Conservation (phyloP, 2,888 invertebrate species). For the Drosophila prolongata region DNA sequence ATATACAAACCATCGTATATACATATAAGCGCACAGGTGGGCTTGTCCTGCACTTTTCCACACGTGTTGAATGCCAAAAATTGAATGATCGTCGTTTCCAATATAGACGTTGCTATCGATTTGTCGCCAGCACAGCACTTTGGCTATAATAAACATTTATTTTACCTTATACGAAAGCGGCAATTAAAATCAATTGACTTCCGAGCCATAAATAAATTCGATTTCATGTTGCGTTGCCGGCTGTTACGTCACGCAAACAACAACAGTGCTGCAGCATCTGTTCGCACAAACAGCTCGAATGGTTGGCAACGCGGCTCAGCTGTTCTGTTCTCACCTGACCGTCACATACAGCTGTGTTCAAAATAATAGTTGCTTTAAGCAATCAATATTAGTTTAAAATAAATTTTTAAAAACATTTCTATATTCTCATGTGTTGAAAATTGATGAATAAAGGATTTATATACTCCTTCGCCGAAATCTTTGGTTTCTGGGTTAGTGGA, state of each 20-base stretch:
- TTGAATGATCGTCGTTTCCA: constrained; percentile 2
- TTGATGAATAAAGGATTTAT: no score
- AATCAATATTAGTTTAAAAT: background rate
- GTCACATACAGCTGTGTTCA: background rate
- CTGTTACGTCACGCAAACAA: constrained; percentile 53
- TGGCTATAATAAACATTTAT: constrained; percentile 3
- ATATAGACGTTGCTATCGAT: constrained; percentile 19
- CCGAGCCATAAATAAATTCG: constrained; percentile 26
- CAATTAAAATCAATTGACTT: constrained; percentile 36
- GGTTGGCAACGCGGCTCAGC: constrained; percentile 61
- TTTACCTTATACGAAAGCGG: constrained; percentile 8
- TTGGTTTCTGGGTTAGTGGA: no score
- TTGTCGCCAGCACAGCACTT: constrained; percentile 20
- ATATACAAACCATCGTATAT: constrained; percentile 4
- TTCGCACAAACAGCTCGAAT: constrained; percentile 5
- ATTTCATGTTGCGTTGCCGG: constrained; percentile 20
- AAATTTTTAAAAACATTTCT: no score
- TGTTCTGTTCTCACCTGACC: constrained; percentile 52
- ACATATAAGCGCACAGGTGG: constrained; percentile 16
- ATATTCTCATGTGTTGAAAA: no score
- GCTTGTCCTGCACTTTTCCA: background rate
- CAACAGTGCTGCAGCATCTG: constrained; percentile 25
- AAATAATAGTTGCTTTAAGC: constrained; percentile 2
- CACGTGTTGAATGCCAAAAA: constrained; percentile 12
- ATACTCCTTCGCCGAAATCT: no score